phyloP scores from a whole-genome alignment of 1,140 invertebrate genomes.

The Scaptomyza pallida region DNA sequence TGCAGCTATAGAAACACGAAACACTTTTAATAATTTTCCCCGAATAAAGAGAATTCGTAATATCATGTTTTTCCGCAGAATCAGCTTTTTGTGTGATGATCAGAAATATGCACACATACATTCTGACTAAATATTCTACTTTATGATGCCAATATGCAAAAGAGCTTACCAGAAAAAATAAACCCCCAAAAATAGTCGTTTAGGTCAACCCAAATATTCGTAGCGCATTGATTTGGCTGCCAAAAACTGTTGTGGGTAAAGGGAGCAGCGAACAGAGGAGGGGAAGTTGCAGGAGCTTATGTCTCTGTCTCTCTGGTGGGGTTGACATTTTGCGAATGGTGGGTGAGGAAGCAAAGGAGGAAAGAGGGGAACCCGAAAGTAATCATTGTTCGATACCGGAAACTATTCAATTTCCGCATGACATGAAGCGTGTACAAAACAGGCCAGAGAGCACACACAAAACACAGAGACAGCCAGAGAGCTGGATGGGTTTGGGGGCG shows the following conservation, averaged over 20 bases:
- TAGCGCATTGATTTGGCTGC: conserved; percentile 10
- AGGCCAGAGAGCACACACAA: conserved; percentile 9
- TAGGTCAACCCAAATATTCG: conserved; percentile 5
- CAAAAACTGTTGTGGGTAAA: neutral
- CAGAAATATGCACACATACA: no score
- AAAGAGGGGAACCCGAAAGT: conserved; percentile 42
- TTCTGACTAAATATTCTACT: no score
- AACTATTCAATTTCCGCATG: conserved; percentile 82
- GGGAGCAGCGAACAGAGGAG: no score
- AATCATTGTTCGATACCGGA: conserved; percentile 82
- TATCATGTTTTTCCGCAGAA: no score
- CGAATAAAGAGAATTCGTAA: no score
- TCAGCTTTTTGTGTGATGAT: no score
- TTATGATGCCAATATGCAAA: no score
- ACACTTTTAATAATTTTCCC: no score
- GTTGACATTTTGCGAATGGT: conserved; percentile 44
- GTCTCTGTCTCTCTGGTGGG: conserved; percentile 21
- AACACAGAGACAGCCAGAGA: conserved; percentile 10
- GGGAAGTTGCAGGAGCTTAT: neutral
- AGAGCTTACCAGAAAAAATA: no score
- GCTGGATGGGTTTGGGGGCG: no score
- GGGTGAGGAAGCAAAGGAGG: no score
- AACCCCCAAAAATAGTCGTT: neutral
- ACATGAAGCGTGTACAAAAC: conserved; percentile 69
- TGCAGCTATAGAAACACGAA: no score